Conservation (phyloP, 2,888 invertebrate species). For the Protonemura montana region DNA sequence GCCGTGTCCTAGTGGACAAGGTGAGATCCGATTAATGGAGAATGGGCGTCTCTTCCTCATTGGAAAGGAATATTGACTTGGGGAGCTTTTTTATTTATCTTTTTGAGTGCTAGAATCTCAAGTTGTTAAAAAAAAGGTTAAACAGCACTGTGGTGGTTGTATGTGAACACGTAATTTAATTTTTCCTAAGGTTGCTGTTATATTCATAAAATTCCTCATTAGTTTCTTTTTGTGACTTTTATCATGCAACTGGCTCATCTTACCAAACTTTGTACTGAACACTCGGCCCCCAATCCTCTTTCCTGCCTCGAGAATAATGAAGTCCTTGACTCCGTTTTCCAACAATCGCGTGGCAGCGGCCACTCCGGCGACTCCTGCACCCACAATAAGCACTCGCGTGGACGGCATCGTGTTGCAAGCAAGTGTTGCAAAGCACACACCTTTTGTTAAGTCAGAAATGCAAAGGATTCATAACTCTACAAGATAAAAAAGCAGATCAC, state of each 20-base stretch:
- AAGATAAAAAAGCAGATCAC: background rate
- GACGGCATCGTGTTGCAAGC: background rate
- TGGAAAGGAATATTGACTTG: no score
- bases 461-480: background rate
- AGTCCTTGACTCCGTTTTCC: conserved; percentile 60
- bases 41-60: no score
- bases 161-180: no score
- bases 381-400: conserved; percentile 62
- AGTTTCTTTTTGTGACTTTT: no score
- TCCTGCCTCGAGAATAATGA: conserved; percentile 69
- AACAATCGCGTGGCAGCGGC: conserved; percentile 63
- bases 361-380: conserved; percentile 67
- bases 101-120: no score
- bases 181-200: no score
- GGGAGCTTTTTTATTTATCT: no score
- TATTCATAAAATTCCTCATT: no score
- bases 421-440: no score
- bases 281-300: conserved; percentile 72
- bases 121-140: no score
- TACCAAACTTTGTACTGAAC: conserved; percentile 59
- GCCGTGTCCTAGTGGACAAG: conserved; percentile 56
- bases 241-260: conserved; percentile 44
- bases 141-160: no score
- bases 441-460: background rate
- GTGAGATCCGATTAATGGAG: background rate